phyloP scores from a whole-genome alignment of 2,888 invertebrate species.

The Amphipoea oculea region DNA sequence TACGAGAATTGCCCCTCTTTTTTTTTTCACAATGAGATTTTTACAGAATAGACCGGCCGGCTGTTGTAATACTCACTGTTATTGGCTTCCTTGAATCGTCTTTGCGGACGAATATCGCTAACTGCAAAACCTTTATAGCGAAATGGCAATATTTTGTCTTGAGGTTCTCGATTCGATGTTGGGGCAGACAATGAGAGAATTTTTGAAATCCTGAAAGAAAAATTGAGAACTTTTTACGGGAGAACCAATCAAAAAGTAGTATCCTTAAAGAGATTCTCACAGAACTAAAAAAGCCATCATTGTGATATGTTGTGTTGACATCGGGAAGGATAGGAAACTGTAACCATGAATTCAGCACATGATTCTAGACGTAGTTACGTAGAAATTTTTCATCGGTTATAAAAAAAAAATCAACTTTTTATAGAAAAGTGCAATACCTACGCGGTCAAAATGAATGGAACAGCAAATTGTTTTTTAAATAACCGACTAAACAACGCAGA shows the following conservation, averaged over 20 bases:
- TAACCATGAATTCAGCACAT: neutral
- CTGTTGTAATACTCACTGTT: constrained; percentile 72
- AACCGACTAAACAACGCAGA: too few relatives aligned
- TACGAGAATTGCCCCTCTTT: neutral
- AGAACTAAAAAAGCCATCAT: too few relatives aligned
- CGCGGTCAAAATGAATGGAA: too few relatives aligned
- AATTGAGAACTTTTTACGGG: neutral
- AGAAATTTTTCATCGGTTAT: too few relatives aligned
- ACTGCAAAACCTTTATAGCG: constrained; percentile 75
- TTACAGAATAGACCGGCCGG: too few relatives aligned
- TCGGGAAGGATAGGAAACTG: neutral
- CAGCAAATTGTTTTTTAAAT: too few relatives aligned
- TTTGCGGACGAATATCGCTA: constrained; percentile 58
- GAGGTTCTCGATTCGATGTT: constrained; percentile 51
- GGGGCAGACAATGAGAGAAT: constrained; percentile 69
- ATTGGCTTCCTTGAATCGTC: constrained; percentile 72
- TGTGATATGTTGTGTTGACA: neutral
- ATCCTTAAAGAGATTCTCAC: neutral
- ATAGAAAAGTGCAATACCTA: too few relatives aligned
- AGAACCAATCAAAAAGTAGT: neutral
- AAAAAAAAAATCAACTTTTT: neutral
- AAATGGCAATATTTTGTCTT: constrained; percentile 52
- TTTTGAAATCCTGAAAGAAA: constrained; percentile 72
- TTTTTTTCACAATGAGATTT: neutral
- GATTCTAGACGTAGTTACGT: too few relatives aligned